Base-by-base conservation (phyloP, 2,888 invertebrate genomes). In the Caradrina kadenii region DNA sequence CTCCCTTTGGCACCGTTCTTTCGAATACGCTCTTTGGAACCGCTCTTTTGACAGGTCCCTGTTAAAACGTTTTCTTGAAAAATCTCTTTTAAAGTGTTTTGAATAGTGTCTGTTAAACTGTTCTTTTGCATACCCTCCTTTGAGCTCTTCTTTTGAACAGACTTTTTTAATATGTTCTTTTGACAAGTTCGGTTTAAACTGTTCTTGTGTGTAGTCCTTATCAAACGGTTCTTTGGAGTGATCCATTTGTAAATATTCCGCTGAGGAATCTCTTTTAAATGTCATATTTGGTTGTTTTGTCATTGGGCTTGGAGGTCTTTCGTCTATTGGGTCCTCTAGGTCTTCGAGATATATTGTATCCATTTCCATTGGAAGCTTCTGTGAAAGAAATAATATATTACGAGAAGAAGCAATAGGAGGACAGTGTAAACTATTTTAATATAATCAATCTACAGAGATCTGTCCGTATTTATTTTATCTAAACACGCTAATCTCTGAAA, bases 331-430 rank as follows among this genome's bases (percentile, higher is more conserved):
- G 4, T 73, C 65, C 0, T 63, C 66, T 0, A 64, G 1, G 4
- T 76, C 73, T 1, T 83, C 72, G 8, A 85, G 10, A 15, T 73
- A 83, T 31, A 85, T 13, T 0, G 69, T 58, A 15, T 83, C 68
- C 19, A 72, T 73, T 35, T 67, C 58, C 19, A 76, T 71, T 0
- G 76, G 84, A 4, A 75, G 73, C 7, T 70, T 69, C 83, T 83
- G 82, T 42, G 59, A 64, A 45, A 26, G 8, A 78, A 48, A 49
- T 19, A 11, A 11, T 19, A 52, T 2, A 13, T 19, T 45, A 17
- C 2, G 17, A 45, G 11, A 15, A 45, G 1, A 45, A 15, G 5
- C 42, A 42, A 13, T 52, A 13, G 11, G 15, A 26, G 17, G 6
- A 8, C 8, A 35, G 8, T 35, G 4, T n/a, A n/a, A n/a, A n/a